A percentile compares a stretch with the other conserved stretches of the same genome.
These are phyloP conservation scores for Chrysaora quinquecirrha DNA, from an alignment of 30 jellyfish, hydroid and myxozoan species.

Conservation along the genomic window DNA sequence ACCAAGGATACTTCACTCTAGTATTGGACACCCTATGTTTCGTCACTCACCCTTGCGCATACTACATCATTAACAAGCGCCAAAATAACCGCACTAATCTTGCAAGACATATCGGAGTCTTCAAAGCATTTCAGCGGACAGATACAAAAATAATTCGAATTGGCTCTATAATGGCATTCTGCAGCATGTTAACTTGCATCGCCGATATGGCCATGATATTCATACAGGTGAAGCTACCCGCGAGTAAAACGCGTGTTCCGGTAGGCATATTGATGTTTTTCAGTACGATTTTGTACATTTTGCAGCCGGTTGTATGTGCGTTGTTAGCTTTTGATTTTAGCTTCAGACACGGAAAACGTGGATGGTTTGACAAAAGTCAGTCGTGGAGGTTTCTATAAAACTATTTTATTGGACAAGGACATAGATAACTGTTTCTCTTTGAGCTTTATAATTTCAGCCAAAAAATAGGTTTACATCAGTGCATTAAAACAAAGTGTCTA, in stretches of 20 bases:
- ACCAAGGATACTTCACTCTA: background rate
- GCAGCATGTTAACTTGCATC: slow-evolving; percentile 1
- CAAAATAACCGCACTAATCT: background rate
- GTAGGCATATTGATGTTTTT: background rate
- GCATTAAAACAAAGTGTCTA: too few relatives aligned
- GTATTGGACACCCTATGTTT: background rate
- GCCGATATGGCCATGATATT: background rate
- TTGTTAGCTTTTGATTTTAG: background rate
- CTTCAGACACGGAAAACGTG: background rate
- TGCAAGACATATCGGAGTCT: background rate
- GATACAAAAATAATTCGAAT: background rate
- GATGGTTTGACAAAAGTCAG: background rate
- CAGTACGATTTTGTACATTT: background rate
- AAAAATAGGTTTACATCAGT: too few relatives aligned
- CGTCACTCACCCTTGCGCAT: background rate
- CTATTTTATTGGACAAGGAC: too few relatives aligned
- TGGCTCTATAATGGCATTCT: background rate
- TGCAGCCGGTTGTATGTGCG: background rate
- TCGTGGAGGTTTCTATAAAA: slow-evolving; percentile 9
- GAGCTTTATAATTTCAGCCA: too few relatives aligned
- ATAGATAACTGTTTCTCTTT: too few relatives aligned
- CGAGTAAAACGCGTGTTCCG: background rate
- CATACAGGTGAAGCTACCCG: background rate
- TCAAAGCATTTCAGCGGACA: background rate
- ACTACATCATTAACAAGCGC: background rate